Conservation (phyloP, 2,888 invertebrate genomes). For the Tachina lurida region DNA sequence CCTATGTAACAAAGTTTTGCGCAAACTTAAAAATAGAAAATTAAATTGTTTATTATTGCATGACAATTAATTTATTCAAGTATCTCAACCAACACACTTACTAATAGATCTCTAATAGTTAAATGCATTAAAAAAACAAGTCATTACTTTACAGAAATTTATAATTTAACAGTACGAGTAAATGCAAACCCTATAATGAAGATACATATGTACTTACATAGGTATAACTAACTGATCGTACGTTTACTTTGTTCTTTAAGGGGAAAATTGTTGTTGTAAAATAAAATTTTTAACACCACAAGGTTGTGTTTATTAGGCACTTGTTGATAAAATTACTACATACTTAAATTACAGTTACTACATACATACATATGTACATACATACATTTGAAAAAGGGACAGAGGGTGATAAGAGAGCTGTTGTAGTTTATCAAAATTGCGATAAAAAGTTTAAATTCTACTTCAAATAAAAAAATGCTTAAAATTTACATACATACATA, state of each 20-base stretch:
- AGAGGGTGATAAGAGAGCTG: not conserved
- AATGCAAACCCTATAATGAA: slow-evolving; percentile 32
- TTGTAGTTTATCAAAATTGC: too few relatives aligned
- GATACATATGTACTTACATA: too few relatives aligned
- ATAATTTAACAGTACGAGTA: not conserved
- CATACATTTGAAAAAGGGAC: not conserved
- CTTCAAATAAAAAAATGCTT: not conserved
- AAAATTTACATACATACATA: slow-evolving; percentile 3
- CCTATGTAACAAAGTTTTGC: slow-evolving; percentile 18
- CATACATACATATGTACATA: not conserved
- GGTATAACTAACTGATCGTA: slow-evolving; percentile 40
- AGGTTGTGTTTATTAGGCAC: not conserved
- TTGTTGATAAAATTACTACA: not conserved
- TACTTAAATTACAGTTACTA: not conserved
- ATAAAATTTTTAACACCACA: slow-evolving; percentile 3
- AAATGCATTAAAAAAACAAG: slow-evolving; percentile 45
- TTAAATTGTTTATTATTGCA: slow-evolving; percentile 31
- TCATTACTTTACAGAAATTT: slow-evolving; percentile 6
- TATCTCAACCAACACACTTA: slow-evolving; percentile 56
- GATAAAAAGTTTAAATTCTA: not conserved
- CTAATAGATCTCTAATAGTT: slow-evolving; percentile 59
- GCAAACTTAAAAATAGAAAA: slow-evolving; percentile 23
- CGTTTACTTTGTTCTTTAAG: slow-evolving; percentile 19
- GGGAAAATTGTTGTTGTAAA: slow-evolving; percentile 4
- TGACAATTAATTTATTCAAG: slow-evolving; percentile 68